Conservation (phyloP, 2,113 vertebrate species). For the Cebidichthys violaceus region DNA sequence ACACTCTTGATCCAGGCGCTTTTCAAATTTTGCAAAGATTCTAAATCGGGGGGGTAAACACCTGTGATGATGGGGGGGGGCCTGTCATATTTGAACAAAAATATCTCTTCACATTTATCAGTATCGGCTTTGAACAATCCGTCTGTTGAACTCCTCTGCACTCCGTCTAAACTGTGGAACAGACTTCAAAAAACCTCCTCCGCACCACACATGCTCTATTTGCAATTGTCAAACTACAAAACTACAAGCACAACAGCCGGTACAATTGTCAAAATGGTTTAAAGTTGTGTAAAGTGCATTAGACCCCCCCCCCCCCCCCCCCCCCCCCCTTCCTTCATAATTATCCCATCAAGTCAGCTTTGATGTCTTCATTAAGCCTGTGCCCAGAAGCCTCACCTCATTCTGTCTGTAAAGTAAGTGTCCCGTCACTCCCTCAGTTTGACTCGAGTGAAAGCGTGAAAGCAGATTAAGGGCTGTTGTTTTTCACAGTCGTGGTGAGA, state of each 20-base stretch:
- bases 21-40: not conserved
- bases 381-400: conserved; percentile 77
- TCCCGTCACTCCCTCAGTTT: conserved; percentile 76
- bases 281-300: conserved; percentile 46
- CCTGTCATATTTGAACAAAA: not conserved
- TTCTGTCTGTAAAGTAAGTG: conserved; percentile 76
- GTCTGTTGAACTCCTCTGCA: not conserved
- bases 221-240: conserved; percentile 12
- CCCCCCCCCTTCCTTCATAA: conserved; percentile 57
- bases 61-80: not conserved
- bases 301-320: conserved; percentile 8
- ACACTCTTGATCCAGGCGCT: not conserved
- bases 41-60: conserved; percentile 20
- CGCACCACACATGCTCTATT: conserved; percentile 31
- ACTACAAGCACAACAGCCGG: conserved; percentile 23
- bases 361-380: conserved; percentile 73
- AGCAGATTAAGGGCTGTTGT: conserved; percentile 81
- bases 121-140: not conserved
- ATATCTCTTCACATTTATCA: not conserved
- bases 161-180: not conserved
- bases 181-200: conserved; percentile 33
- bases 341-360: conserved; percentile 70
- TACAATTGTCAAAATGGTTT: conserved; percentile 48
- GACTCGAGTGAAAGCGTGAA: conserved; percentile 77
- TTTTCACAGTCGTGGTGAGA: conserved; percentile 73